Evolutionary conservation across 2,797 vertebrate genomes (phyloP).

Genomic region (Sebastes dallii): DNA sequence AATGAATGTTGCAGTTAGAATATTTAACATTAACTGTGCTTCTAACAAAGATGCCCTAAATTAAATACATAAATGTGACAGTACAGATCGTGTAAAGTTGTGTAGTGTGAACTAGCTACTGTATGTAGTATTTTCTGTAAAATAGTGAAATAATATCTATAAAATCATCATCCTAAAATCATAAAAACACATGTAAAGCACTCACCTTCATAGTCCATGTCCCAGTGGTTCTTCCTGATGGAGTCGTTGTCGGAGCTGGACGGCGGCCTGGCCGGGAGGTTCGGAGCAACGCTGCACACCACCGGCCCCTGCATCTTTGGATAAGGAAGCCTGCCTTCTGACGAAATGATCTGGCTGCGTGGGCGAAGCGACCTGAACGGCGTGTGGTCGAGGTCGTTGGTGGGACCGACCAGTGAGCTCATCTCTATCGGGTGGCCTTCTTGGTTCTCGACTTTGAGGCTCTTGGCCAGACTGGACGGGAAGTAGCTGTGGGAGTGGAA

Average conservation of each 20-base stretch:
- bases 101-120: too few species aligned
- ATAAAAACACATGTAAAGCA: neutral
- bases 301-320: slow-evolving; percentile 83
- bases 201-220: slow-evolving; percentile 92
- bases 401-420: slow-evolving; percentile 74
- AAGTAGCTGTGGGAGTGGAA: slow-evolving; percentile 75
- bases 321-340: slow-evolving; percentile 53
- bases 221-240: slow-evolving; percentile 91
- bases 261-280: slow-evolving; percentile 85
- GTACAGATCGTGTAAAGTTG: neutral
- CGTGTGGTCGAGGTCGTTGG: slow-evolving; percentile 83
- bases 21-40: too few species aligned
- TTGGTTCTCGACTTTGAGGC: slow-evolving; percentile 81
- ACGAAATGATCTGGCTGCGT: slow-evolving; percentile 63
- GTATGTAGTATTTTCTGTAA: too few species aligned
- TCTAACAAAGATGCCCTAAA: neutral
- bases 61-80: neutral
- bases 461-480: slow-evolving; percentile 84
- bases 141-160: too few species aligned
- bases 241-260: slow-evolving; percentile 90
- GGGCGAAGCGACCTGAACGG: slow-evolving; percentile 79
- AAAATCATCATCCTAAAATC: neutral
- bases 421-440: slow-evolving; percentile 85
- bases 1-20: neutral
- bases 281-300: slow-evolving; percentile 97